Evolutionary conservation across 2,113 vertebrate genomes (phyloP).

Genomic region (Tetrao urogallus): DNA sequence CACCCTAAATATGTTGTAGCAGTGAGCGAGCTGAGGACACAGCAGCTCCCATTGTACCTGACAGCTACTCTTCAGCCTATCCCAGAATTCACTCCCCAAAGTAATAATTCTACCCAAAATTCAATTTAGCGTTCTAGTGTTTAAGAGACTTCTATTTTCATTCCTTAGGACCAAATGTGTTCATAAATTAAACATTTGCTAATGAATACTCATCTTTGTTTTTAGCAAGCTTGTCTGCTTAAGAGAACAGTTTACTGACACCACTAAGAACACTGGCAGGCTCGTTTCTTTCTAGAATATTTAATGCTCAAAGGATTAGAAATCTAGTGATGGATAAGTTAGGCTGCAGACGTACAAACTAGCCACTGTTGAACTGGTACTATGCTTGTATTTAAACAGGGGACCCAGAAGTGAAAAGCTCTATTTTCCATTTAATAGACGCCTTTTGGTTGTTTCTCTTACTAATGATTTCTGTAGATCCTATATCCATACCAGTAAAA

Average conservation of each 20-base stretch:
- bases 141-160: neutral
- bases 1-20: neutral
- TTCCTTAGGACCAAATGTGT: neutral
- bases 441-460: neutral
- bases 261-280: neutral
- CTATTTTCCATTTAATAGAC: neutral
- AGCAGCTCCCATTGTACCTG: neutral
- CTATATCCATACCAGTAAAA: neutral
- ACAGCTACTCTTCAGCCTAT: neutral
- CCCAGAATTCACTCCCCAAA: neutral
- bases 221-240: conserved; percentile 2
- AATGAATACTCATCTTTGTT: neutral
- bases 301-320: neutral
- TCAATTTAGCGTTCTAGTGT: neutral
- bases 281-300: neutral
- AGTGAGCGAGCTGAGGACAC: neutral
- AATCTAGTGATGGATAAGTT: neutral
- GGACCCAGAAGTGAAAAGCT: neutral
- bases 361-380: neutral
- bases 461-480: neutral
- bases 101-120: neutral
- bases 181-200: conserved; percentile 18
- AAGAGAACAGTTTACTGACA: conserved; percentile 7
- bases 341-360: neutral
- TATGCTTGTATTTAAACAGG: neutral